Evolutionary conservation across 2,888 invertebrate species (phyloP).

Genomic region (Omphaloscelis lunosa): DNA sequence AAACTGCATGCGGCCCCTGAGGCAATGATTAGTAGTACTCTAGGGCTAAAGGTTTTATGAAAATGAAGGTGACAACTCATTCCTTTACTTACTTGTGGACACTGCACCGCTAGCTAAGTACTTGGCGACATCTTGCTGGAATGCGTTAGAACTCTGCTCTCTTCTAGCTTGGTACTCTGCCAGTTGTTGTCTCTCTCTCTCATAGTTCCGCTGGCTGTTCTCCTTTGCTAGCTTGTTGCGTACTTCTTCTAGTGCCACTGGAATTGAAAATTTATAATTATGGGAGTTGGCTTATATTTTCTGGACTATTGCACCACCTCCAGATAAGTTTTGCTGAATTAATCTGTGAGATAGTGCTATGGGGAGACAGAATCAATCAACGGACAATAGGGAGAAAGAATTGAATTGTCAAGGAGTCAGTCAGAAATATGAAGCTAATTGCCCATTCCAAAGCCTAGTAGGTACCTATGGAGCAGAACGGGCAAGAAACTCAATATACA

Average conservation of each 20-base stretch:
- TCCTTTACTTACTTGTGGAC: slow-evolving; percentile 73
- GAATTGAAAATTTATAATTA: slow-evolving; percentile 53
- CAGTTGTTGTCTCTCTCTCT: slow-evolving; percentile 80
- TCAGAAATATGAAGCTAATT: no score
- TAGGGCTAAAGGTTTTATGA: neutral
- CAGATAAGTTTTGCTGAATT: neutral
- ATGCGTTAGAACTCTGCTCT: slow-evolving; percentile 82
- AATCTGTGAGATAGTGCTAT: neutral
- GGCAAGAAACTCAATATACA: no score
- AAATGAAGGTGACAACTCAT: neutral
- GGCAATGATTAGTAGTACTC: no score
- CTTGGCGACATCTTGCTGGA: slow-evolving; percentile 84
- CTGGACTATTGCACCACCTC: neutral
- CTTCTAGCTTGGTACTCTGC: slow-evolving; percentile 81
- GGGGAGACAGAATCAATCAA: no score
- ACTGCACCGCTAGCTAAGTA: slow-evolving; percentile 81
- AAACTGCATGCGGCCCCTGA: no score
- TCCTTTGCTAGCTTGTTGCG: slow-evolving; percentile 80
- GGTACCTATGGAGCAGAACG: no score
- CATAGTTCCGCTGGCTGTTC: slow-evolving; percentile 76
- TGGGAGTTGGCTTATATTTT: neutral
- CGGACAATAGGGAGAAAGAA: no score
- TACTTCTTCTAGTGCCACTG: slow-evolving; percentile 83
- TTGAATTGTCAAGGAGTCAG: no score
- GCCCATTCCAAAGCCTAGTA: no score